Evolutionary conservation across 2,113 vertebrate species (phyloP), one percentile per base, ranked within the genome.

Genomic region (Scytalopus superciliaris): DNA sequence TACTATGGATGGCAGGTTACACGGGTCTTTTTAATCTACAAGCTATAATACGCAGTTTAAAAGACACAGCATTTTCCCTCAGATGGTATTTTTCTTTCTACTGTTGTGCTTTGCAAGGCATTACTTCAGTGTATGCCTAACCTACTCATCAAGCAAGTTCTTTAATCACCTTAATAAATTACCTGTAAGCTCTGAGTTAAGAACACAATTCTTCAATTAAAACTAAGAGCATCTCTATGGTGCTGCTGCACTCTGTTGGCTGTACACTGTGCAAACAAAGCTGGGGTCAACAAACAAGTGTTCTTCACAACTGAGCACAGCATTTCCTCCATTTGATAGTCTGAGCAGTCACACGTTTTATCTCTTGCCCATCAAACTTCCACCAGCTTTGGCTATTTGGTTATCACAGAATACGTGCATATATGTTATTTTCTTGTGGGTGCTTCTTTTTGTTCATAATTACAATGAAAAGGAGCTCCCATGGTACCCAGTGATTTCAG

Each of bases 121-220:
- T 44, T 92, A 49, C 63, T 90, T 93, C 44, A 74, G 42, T 19
- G 31, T 35, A 57, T 2, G 5, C 68, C 64, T 75, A 31, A 64
- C 21, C 67, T 64, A 45, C 64, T 53, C 47, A 35, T 53, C 31
- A 74, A 75, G 21, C 12, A 55, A 44, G 28, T 40, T 91, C 63
- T 86, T 83, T 80, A 93, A 84, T 74, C 59, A 93, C 44, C 42
- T 24, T n/a, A 92, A 95, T 77, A 94, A 95, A 94, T 86, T 73
- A 84, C 80, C 60, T 11, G 30, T 49, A 91, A 80, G 39, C 64
- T 78, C 80, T 75, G 70, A 93, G 66, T 53, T 90, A 86, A 86
- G 68, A 77, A 94, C 68, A 77, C 60, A 52, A 33, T 77, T 86
- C 72, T 73, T 92, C 76, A 92, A 76, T 90, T 83, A 90, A 64